Conservation (phyloP, 2,888 invertebrate genomes). For the Xiphydria camelus region DNA sequence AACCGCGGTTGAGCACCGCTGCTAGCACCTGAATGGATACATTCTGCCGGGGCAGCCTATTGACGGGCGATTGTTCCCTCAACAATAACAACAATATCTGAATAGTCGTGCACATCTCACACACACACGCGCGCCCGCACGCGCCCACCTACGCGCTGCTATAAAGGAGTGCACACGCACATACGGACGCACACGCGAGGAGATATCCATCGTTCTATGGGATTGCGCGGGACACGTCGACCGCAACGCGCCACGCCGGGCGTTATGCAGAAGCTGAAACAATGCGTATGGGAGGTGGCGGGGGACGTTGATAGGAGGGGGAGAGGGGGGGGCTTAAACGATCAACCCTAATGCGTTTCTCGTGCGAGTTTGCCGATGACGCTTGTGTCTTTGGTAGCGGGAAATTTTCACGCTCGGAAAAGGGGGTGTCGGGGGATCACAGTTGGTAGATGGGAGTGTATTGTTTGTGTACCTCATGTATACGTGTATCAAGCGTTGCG, state of each 20-base stretch:
- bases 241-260: conserved; percentile 27
- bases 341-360: background rate
- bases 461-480: too few relatives aligned
- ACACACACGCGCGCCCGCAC: conserved; percentile 41
- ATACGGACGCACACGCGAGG: background rate
- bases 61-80: conserved; percentile 57
- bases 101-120: conserved; percentile 54
- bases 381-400: too few relatives aligned
- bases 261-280: conserved; percentile 6
- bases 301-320: too few relatives aligned
- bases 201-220: conserved; percentile 22
- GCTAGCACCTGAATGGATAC: conserved; percentile 57
- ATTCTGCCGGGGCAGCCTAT: conserved; percentile 56
- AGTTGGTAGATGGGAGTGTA: too few relatives aligned
- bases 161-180: background rate
- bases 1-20: conserved; percentile 55
- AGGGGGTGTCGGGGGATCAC: too few relatives aligned
- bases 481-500: too few relatives aligned
- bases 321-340: background rate
- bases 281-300: background rate
- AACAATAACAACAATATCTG: conserved; percentile 59
- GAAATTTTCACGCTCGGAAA: too few relatives aligned
- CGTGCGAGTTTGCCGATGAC: background rate
- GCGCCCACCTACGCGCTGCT: conserved; percentile 23
- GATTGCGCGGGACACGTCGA: conserved; percentile 31